Conservation (phyloP, 1,140 invertebrate species). For the Lethocerus indicus region DNA sequence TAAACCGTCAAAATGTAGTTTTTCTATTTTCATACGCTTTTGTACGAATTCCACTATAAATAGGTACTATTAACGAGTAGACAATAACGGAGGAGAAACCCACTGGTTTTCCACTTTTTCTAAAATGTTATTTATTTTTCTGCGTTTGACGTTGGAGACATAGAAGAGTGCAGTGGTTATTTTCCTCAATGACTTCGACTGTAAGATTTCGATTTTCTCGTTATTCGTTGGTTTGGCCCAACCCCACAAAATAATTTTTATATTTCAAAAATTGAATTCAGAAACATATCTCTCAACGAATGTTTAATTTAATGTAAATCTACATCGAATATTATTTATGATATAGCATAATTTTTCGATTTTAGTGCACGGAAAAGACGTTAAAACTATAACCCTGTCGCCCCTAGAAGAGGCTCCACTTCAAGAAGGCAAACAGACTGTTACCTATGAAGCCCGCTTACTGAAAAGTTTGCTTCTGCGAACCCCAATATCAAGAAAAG, state of each 20-base stretch:
- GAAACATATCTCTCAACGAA: background rate
- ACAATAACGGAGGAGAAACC: background rate
- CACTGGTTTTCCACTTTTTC: background rate
- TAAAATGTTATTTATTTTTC: background rate
- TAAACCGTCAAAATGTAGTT: constrained; percentile 1
- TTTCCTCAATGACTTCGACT: too few species aligned
- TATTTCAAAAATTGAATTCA: background rate
- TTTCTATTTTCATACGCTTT: background rate
- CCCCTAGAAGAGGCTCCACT: constrained; percentile 53
- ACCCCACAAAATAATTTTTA: background rate
- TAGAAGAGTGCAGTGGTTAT: too few species aligned
- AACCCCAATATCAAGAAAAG: constrained; percentile 12
- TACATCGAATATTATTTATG: background rate
- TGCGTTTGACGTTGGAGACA: too few species aligned
- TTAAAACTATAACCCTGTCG: constrained; percentile 67
- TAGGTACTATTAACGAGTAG: background rate
- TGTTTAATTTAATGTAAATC: background rate
- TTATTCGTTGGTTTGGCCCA: background rate
- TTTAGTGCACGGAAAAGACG: constrained; percentile 67
- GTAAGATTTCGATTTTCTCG: background rate
- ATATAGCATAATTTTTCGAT: constrained; percentile 18
- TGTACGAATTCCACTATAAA: background rate
- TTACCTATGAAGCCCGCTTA: constrained; percentile 78
- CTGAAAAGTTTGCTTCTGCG: constrained; percentile 64
- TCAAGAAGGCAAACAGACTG: constrained; percentile 74